Evolutionary conservation across 2,888 invertebrate species (phyloP).

Genomic region (Eupithecia vulgata): DNA sequence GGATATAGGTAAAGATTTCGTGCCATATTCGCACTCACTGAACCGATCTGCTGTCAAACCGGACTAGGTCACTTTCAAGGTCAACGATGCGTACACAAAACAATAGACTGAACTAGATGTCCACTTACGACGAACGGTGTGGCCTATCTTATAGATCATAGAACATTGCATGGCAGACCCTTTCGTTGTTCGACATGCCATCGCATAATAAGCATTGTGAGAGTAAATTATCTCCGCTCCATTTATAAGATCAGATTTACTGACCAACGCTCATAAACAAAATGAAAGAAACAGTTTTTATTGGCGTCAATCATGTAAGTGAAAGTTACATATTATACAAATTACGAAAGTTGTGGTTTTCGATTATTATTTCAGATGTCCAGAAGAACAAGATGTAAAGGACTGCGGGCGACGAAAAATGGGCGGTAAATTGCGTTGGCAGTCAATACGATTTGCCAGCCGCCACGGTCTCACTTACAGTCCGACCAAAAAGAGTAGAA

Average conservation of each 20-base stretch:
- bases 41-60: background rate
- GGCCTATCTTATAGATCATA: conserved; percentile 2
- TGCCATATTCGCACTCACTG: background rate
- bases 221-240: conserved; percentile 55
- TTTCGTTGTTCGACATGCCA: conserved; percentile 30
- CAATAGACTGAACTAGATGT: conserved; percentile 11
- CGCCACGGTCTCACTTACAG: no score
- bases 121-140: conserved; percentile 12
- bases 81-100: background rate
- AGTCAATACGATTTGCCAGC: no score
- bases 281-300: conserved; percentile 53
- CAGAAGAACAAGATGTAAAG: background rate
- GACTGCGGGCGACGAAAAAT: no score
- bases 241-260: conserved; percentile 55
- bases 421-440: background rate
- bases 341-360: conserved; percentile 39
- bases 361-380: conserved; percentile 34
- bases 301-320: conserved; percentile 58
- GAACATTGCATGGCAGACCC: conserved; percentile 21
- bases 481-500: no score
- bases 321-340: conserved; percentile 49
- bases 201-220: conserved; percentile 34
- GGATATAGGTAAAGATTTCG: background rate
- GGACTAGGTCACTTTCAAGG: conserved; percentile 10
- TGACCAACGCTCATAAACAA: conserved; percentile 48